These are phyloP conservation scores for Lydus trimaculatus DNA, from an alignment of 2,888 invertebrate genomes.

Conservation along the genomic window DNA sequence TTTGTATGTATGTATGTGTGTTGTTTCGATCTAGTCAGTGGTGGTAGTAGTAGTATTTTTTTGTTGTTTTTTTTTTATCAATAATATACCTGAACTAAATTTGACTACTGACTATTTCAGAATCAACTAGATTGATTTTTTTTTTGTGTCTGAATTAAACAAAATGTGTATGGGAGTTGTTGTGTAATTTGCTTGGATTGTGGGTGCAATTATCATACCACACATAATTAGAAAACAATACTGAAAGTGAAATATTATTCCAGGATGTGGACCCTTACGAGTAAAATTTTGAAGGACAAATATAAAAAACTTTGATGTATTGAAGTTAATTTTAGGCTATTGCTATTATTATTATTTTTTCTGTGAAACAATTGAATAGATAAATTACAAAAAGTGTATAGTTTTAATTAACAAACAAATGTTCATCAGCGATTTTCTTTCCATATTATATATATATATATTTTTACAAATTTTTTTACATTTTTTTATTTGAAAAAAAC, in stretches of 20 bases:
- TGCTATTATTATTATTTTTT: slow-evolving; percentile 8
- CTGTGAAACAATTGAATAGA: neutral
- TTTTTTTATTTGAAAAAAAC: neutral
- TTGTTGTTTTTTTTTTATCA: too few relatives aligned
- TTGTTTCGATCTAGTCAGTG: neutral
- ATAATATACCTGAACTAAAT: too few relatives aligned
- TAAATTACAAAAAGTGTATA: neutral
- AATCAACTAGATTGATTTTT: neutral
- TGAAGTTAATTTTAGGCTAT: slow-evolving; percentile 29
- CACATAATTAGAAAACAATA: neutral
- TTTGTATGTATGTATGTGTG: neutral
- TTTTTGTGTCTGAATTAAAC: neutral
- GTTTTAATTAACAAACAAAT: neutral
- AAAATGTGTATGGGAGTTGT: neutral
- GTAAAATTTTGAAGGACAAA: slow-evolving; percentile 21
- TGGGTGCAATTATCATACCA: neutral
- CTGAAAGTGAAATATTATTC: slow-evolving; percentile 26
- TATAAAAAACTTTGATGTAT: slow-evolving; percentile 24
- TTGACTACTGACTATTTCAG: neutral
- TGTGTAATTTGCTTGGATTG: neutral
- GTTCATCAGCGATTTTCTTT: too few relatives aligned
- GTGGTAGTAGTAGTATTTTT: too few relatives aligned
- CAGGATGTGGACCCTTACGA: slow-evolving; percentile 28
- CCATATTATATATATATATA: too few relatives aligned
- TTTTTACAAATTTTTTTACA: too few relatives aligned